These are phyloP conservation scores for Petroica traversi DNA, from an alignment of 2,113 vertebrate species.

Conservation along the genomic window DNA sequence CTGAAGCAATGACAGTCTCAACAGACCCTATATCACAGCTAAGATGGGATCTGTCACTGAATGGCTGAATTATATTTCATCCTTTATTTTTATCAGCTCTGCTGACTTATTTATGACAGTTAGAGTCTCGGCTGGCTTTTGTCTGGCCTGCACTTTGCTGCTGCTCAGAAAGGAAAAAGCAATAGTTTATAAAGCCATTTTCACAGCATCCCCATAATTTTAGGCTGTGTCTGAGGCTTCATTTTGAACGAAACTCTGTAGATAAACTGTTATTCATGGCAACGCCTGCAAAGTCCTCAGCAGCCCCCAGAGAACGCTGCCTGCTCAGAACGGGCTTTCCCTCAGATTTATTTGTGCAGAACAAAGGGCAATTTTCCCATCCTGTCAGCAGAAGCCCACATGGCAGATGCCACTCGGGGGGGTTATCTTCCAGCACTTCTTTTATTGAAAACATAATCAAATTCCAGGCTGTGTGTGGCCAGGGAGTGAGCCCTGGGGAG, in stretches of 20 bases:
- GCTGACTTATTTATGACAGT: constrained; percentile 53
- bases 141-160: constrained; percentile 6
- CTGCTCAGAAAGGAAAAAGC: not conserved
- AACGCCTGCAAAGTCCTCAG: constrained; percentile 43
- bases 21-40: constrained; percentile 43
- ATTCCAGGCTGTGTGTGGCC: not conserved
- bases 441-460: not conserved
- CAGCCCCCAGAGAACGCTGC: constrained; percentile 32
- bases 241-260: constrained; percentile 28
- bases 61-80: constrained; percentile 66
- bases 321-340: constrained; percentile 34
- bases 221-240: constrained; percentile 37
- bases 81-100: constrained; percentile 57
- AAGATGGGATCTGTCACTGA: constrained; percentile 54
- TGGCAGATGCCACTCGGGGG: not conserved
- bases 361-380: constrained; percentile 54
- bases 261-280: constrained; percentile 61
- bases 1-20: constrained; percentile 56
- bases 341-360: constrained; percentile 32
- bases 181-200: constrained; percentile 58
- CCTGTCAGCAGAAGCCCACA: not conserved
- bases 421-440: not conserved
- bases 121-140: constrained; percentile 8
- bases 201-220: constrained; percentile 50
- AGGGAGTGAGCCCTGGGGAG: not conserved